Base-by-base conservation (phyloP, 2,113 vertebrate genomes). In the Danionella cerebrum region DNA sequence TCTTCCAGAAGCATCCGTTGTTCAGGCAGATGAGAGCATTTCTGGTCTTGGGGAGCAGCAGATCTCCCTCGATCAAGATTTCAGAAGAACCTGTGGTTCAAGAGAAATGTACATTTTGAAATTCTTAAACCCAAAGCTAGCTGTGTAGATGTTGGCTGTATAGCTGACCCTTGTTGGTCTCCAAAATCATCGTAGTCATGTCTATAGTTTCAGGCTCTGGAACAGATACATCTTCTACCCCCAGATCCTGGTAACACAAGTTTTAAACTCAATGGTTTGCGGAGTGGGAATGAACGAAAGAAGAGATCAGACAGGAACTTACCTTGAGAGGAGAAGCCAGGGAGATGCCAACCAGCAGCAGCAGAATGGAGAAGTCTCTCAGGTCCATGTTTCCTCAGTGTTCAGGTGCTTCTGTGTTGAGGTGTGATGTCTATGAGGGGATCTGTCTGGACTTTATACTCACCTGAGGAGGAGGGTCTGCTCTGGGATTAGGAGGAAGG, bases 1-100 rank as follows among this genome's bases (percentile, higher is more conserved):
- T 76, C 63, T 57, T 68, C 67, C 75, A 78, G 33, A 78, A 75
- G 18, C 69, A 75, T 19, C 19, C 44, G 8, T 41, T 75, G 45
- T 47, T 19, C 1, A 52, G 5, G 70, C 84, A 81, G 18, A 41
- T 16, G 1, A 16, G 36, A 71, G 79, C 70, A 59, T 63, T 80
- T 36, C 58, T 76, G 67, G 19, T 16, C 24, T 70, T 78, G 39
- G 47, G 74, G 9, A 76, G 9, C 7, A 70, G 63, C 54, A 54
- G 50, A 38, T 66, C 78, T 75, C 63, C 60, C 25, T 78, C 76
- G 33, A 76, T 6, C 41, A 75, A 33, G 45, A 55, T 2, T 45
- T 65, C 44, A 16, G 18, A 58, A 47, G 70, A 78, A 14, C 41
- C 59, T 72, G 42, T 1, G 52, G 5, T 33, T 33, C 5, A 33